phyloP scores from a whole-genome alignment of 2,113 vertebrate species.

The Callospermophilus lateralis region DNA sequence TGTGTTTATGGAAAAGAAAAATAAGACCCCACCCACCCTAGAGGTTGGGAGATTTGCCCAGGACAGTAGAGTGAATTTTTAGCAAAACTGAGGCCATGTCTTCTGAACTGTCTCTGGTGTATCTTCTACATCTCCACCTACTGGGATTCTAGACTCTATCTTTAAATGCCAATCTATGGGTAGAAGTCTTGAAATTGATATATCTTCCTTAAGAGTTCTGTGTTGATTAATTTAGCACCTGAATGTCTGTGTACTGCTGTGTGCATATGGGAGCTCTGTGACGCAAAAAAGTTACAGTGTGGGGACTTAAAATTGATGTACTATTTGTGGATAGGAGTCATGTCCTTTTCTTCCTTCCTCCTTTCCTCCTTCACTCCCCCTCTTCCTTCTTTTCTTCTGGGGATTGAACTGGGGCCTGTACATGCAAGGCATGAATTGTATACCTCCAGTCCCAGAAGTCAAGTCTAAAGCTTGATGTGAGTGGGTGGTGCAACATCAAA shows the following conservation, averaged over 20 bases:
- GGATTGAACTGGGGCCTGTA: neutral
- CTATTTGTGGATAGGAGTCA: neutral
- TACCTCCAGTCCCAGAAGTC: neutral
- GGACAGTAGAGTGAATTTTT: slow-evolving; percentile 25
- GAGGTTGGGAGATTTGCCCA: neutral
- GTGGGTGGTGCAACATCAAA: neutral
- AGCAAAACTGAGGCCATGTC: neutral
- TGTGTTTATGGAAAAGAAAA: slow-evolving; percentile 17
- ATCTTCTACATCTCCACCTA: neutral
- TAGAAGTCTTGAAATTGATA: neutral
- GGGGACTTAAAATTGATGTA: neutral
- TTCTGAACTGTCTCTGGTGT: neutral
- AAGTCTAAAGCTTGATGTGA: slow-evolving; percentile 6
- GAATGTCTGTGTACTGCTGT: neutral
- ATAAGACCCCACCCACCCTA: neutral
- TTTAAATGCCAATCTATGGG: neutral
- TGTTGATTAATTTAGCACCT: neutral
- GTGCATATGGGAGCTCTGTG: slow-evolving; percentile 1
- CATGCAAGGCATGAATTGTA: neutral
- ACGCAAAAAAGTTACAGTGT: neutral
- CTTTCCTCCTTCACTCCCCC: neutral
- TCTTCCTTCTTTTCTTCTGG: neutral
- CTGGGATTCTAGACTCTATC: neutral
- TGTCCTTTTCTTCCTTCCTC: neutral
- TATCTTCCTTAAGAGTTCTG: neutral